These are phyloP conservation scores for Orgyia antiqua DNA, from an alignment of 2,888 invertebrate species.

Conservation along the genomic window DNA sequence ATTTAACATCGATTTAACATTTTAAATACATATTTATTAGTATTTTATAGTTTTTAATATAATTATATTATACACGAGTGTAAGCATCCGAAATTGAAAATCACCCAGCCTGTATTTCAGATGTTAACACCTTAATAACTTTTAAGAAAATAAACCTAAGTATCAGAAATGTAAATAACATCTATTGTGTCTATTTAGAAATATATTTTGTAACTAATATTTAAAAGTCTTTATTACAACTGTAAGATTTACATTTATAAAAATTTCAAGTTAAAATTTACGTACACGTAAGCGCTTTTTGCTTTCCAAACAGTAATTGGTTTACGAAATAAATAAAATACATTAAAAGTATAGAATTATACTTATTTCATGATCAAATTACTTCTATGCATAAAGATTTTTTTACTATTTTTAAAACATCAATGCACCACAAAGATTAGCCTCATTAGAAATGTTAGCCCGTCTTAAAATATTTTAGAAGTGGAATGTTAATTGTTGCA, in stretches of 20 bases:
- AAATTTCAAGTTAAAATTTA: background rate
- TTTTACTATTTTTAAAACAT: no score
- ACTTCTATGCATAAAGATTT: no score
- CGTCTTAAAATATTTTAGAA: slow-evolving; percentile 11
- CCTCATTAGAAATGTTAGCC: slow-evolving; percentile 35
- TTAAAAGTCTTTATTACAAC: no score
- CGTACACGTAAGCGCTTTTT: slow-evolving; percentile 34
- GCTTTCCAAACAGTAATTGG: slow-evolving; percentile 30
- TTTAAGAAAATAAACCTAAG: no score
- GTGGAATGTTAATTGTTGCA: slow-evolving; percentile 12
- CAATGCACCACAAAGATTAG: slow-evolving; percentile 40
- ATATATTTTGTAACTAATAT: no score
- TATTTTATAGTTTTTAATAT: slow-evolving; percentile 6
- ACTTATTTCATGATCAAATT: no score
- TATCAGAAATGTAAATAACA: no score
- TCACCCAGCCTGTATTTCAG: slow-evolving; percentile 38
- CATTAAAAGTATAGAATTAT: no score
- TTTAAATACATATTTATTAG: slow-evolving; percentile 19
- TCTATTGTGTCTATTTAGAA: no score
- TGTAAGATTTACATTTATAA: no score
- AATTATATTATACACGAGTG: slow-evolving; percentile 12
- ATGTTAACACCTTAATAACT: slow-evolving; percentile 26
- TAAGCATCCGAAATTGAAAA: slow-evolving; percentile 29
- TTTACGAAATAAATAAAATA: no score
- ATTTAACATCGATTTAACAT: slow-evolving; percentile 30